Evolutionary conservation across 2,888 invertebrate genomes (phyloP), one percentile per base, ranked within the genome.

Genomic region (Marasmarcha lunaedactyla): DNA sequence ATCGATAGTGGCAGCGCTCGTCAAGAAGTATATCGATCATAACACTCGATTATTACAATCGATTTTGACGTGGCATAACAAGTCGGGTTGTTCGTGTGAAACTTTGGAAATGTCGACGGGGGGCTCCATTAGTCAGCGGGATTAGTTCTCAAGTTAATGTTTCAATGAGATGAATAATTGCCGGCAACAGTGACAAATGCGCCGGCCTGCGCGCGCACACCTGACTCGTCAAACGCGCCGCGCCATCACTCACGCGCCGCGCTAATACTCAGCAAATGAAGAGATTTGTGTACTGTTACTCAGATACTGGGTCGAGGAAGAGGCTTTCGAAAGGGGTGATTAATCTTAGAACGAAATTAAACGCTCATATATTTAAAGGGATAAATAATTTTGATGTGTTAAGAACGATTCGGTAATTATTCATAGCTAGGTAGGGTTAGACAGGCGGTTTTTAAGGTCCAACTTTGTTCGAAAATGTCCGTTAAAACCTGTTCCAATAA

Each of bases 81-180:
- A 20, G 20, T 20, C 4, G 4, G 20, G 4, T 30, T 11, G 30
- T 30, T 30, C 64, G 66, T 69, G 69, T 77, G 74, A 77, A 76
- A 74, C 77, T 77, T 70, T 70, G 71, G 74, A 70, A 65, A 74
- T 78, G 78, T 61, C 81, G 79, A 79, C 79, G 79, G 81, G 79
- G 79, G 81, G 77, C 61, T 72, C 76, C 81, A 81, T 83, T 81
- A 81, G 83, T 81, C 73, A 77, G 66, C 63, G 67, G 81, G 81
- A 83, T 83, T 81, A 81, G 78, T 76, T 81, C 71, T 68, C 68
- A 56, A 69, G 70, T 74, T 79, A 81, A 83, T 79, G 79, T 78
- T 77, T 77, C 81, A 79, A 79, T 79, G 78, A 74, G 74, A 83
- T 83, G 79, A 83, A 78, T 79, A 79, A 81, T 81, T 71, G 66